Percentiles rank a stretch among this genome's conserved stretches.
Conservation (phyloP, 1,140 invertebrate genomes). For the Bombus confusus region DNA sequence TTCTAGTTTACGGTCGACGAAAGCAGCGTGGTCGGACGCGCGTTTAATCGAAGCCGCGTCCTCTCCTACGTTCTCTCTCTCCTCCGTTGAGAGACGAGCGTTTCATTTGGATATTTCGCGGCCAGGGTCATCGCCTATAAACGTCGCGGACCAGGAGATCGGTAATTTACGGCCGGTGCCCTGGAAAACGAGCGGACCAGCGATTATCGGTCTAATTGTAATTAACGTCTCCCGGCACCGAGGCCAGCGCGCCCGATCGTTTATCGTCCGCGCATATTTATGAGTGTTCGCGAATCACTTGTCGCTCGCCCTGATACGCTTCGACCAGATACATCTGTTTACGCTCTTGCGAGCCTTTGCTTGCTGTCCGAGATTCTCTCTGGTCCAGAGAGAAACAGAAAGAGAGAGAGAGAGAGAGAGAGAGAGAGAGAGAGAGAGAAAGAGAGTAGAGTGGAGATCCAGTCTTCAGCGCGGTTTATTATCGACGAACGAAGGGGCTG, state of each 20-base stretch:
- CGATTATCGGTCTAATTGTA: constrained; percentile 68
- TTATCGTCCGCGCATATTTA: constrained; percentile 60
- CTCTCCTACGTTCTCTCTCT: background rate
- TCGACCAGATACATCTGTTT: constrained; percentile 47
- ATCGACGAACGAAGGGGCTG: background rate
- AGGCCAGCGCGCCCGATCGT: constrained; percentile 35
- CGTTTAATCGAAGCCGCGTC: constrained; percentile 36
- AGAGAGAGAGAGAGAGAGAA: no score
- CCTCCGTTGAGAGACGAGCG: background rate
- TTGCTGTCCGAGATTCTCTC: background rate
- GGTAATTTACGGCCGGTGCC: constrained; percentile 54
- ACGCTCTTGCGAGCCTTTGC: background rate
- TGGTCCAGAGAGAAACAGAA: background rate
- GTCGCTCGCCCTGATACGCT: constrained; percentile 34
- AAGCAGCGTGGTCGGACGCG: constrained; percentile 28
- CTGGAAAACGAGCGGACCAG: constrained; percentile 50
- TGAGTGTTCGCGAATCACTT: constrained; percentile 51
- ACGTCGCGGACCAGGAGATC: constrained; percentile 45
- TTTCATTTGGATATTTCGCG: constrained; percentile 41
- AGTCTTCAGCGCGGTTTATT: constrained; percentile 11
- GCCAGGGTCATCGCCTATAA: constrained; percentile 53
- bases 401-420: background rate
- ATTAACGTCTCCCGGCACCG: constrained; percentile 56
- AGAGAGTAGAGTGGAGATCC: background rate
- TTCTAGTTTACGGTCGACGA: constrained; percentile 46